These are phyloP conservation scores for Drosophila pandora DNA, from an alignment of 1,140 invertebrate genomes.

Conservation along the genomic window DNA sequence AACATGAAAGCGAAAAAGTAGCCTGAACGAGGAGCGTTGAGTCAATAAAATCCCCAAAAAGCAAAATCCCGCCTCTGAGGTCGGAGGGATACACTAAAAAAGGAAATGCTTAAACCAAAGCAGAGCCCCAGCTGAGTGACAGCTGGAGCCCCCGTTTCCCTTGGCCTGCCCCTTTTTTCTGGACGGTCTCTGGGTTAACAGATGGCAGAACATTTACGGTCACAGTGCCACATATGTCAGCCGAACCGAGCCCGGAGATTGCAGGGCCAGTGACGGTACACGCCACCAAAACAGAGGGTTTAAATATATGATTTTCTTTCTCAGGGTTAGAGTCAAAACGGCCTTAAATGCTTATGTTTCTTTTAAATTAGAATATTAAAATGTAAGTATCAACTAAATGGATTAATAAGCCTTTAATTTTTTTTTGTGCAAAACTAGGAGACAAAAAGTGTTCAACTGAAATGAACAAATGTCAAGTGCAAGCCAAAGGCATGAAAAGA, in stretches of 20 bases:
- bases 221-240: slow-evolving; percentile 68
- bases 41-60: slow-evolving; percentile 65
- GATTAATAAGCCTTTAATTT: background rate
- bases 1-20: slow-evolving; percentile 76
- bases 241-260: slow-evolving; percentile 49
- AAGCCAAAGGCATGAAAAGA: slow-evolving; percentile 24
- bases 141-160: slow-evolving; percentile 30
- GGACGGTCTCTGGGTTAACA: slow-evolving; percentile 57
- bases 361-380: no score
- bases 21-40: slow-evolving; percentile 52
- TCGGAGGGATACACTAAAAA: slow-evolving; percentile 57
- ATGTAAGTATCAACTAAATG: background rate
- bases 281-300: slow-evolving; percentile 3
- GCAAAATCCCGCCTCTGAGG: slow-evolving; percentile 68
- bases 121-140: slow-evolving; percentile 48
- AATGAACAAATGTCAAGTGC: slow-evolving; percentile 77
- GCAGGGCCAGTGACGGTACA: slow-evolving; percentile 11
- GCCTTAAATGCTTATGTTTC: no score
- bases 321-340: background rate
- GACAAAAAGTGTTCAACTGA: slow-evolving; percentile 50
- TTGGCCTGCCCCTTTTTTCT: background rate
- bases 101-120: slow-evolving; percentile 67
- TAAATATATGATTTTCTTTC: background rate
- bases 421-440: slow-evolving; percentile 16
- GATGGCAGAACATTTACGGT: slow-evolving; percentile 79